These are phyloP conservation scores for Allophyes oxyacanthae DNA, from an alignment of 2,888 invertebrate species.

Conservation along the genomic window DNA sequence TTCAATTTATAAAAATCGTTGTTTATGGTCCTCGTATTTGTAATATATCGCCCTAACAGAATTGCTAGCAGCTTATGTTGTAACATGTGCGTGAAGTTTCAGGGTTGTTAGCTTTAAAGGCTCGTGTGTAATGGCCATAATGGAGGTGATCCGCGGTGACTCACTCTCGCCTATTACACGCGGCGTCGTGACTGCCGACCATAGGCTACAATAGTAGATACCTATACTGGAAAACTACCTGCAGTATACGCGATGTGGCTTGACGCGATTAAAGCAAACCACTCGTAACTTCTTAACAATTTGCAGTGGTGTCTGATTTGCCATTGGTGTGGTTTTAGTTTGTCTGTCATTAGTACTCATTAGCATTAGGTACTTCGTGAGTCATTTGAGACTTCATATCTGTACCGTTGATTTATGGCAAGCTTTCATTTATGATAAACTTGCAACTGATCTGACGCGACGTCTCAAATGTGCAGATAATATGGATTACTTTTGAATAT, in stretches of 20 bases:
- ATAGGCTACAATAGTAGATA: no score
- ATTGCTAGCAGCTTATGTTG: not conserved
- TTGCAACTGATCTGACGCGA: not conserved
- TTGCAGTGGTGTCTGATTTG: not conserved
- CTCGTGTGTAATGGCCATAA: slow-evolving; percentile 25
- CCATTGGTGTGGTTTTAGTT: not conserved
- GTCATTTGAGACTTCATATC: not conserved
- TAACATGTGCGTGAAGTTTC: slow-evolving; percentile 28
- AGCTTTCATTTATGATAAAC: not conserved
- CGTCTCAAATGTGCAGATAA: no score
- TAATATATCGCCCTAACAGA: not conserved
- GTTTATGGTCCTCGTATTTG: not conserved
- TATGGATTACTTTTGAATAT: no score
- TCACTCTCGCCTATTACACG: slow-evolving; percentile 11
- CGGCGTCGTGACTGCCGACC: slow-evolving; percentile 1
- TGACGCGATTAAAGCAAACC: slow-evolving; percentile 6
- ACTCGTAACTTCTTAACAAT: not conserved
- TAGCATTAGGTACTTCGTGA: no score
- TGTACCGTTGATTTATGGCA: not conserved
- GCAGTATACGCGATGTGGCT: not conserved
- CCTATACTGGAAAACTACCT: no score
- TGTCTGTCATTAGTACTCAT: slow-evolving; percentile 5
- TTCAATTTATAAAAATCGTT: not conserved
- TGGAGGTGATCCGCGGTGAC: slow-evolving; percentile 20
- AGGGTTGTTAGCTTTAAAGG: slow-evolving; percentile 26